phyloP scores from a whole-genome alignment of 2,113 vertebrate genomes.

The Arothron firmamentum region DNA sequence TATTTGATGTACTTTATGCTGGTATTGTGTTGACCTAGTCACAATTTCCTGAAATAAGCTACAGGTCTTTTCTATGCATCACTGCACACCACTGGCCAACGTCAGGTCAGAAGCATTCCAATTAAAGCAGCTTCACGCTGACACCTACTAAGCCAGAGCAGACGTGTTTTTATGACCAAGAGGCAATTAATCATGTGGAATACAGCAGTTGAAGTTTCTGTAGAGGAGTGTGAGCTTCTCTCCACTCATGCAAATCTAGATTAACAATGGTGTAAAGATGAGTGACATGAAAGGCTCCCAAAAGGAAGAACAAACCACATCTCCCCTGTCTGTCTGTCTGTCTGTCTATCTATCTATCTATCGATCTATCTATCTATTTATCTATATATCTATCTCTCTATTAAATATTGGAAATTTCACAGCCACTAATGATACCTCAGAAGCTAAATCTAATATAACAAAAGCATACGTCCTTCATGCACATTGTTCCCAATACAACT shows the following conservation, averaged over 20 bases:
- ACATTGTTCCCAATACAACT: not conserved
- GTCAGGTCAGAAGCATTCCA: conserved; percentile 31
- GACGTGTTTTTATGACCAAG: conserved; percentile 16
- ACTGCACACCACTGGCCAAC: conserved; percentile 30
- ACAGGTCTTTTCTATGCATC: conserved; percentile 22
- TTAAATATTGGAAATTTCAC: not conserved
- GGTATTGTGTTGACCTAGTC: not conserved
- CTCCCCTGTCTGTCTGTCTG: no score
- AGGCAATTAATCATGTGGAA: conserved; percentile 27
- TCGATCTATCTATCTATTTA: no score
- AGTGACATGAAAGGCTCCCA: no score
- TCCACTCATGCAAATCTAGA: no score
- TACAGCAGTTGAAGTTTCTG: conserved; percentile 1
- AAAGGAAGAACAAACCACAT: no score
- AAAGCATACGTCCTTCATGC: not conserved
- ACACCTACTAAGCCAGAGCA: conserved; percentile 12
- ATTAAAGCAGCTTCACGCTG: conserved; percentile 41
- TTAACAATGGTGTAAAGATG: no score
- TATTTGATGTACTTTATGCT: not conserved
- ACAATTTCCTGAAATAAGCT: not conserved
- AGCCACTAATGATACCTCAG: not conserved
- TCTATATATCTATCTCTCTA: no score
- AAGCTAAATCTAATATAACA: no score
- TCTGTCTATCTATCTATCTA: no score
- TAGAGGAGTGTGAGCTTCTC: not conserved